Conservation (phyloP, 2,888 invertebrate genomes). For the Tromatobia lineatoria region DNA sequence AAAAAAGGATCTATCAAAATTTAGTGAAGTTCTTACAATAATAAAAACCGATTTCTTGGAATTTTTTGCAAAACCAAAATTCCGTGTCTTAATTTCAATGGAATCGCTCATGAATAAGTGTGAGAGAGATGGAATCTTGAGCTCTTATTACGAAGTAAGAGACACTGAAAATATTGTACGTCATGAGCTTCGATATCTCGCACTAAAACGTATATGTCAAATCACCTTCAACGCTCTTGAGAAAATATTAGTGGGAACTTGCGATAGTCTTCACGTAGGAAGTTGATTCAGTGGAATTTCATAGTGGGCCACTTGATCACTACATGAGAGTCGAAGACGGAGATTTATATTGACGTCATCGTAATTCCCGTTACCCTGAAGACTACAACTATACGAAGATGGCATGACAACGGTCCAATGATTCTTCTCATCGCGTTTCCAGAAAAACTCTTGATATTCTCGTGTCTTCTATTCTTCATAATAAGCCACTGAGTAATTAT, state of each 20-base stretch:
- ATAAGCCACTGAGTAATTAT: neutral
- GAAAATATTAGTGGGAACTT: neutral
- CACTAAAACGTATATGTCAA: no score
- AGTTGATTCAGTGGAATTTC: conserved; percentile 39
- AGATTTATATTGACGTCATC: conserved; percentile 36
- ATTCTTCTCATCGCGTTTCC: conserved; percentile 4
- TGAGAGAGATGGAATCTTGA: no score
- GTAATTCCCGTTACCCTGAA: conserved; percentile 15
- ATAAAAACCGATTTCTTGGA: no score
- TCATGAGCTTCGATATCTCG: neutral
- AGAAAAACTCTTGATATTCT: neutral
- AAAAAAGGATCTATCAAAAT: no score
- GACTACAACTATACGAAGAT: neutral
- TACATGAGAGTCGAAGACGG: conserved; percentile 2
- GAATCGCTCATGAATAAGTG: no score
- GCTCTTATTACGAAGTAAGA: neutral
- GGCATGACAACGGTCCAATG: neutral
- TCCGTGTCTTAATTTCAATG: no score
- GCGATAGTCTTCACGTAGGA: conserved; percentile 14
- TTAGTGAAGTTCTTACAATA: no score
- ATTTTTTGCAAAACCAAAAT: no score
- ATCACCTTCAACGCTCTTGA: neutral
- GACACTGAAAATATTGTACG: neutral
- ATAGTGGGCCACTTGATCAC: conserved; percentile 25
- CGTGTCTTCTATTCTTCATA: neutral